Conservation (phyloP, 2,888 invertebrate genomes). For the Quadriops clusia region DNA sequence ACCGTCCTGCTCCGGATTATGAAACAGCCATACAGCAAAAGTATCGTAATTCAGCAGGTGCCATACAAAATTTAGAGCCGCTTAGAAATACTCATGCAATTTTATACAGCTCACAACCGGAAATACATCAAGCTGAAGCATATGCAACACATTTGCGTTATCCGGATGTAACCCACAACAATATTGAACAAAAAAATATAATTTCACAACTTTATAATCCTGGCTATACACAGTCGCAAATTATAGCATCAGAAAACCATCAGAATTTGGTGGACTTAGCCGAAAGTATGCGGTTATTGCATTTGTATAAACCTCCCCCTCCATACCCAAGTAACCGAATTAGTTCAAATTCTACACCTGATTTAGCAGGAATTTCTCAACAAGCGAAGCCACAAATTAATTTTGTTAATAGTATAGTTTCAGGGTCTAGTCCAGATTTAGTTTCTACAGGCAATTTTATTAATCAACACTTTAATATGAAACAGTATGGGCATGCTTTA, state of each 20-base stretch:
- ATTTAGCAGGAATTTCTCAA: slow-evolving; percentile 63
- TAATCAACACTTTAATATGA: slow-evolving; percentile 34
- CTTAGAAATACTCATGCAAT: slow-evolving; percentile 29
- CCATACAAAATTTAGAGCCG: slow-evolving; percentile 18
- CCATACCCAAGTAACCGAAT: slow-evolving; percentile 67
- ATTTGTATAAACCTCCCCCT: slow-evolving; percentile 72
- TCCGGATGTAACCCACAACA: slow-evolving; percentile 54
- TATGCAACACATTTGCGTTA: slow-evolving; percentile 39
- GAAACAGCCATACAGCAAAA: slow-evolving; percentile 86
- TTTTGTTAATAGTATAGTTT: slow-evolving; percentile 42
- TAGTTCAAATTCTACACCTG: slow-evolving; percentile 77
- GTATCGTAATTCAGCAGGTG: slow-evolving; percentile 49
- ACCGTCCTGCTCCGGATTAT: slow-evolving; percentile 88
- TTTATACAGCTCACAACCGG: slow-evolving; percentile 61
- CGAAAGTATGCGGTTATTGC: slow-evolving; percentile 46
- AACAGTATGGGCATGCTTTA: slow-evolving; percentile 23
- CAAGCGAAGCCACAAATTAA: slow-evolving; percentile 28
- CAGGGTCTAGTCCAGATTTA: slow-evolving; percentile 67
- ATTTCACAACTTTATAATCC: slow-evolving; percentile 18
- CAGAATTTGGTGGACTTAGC: slow-evolving; percentile 32
- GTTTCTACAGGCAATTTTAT: slow-evolving; percentile 60
- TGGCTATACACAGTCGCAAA: slow-evolving; percentile 24
- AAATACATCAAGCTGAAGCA: slow-evolving; percentile 48
- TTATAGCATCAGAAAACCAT: slow-evolving; percentile 21
- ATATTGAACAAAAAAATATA: slow-evolving; percentile 30